phyloP scores from a whole-genome alignment of 2,113 vertebrate genomes.

The Orientallactaga bullata region DNA sequence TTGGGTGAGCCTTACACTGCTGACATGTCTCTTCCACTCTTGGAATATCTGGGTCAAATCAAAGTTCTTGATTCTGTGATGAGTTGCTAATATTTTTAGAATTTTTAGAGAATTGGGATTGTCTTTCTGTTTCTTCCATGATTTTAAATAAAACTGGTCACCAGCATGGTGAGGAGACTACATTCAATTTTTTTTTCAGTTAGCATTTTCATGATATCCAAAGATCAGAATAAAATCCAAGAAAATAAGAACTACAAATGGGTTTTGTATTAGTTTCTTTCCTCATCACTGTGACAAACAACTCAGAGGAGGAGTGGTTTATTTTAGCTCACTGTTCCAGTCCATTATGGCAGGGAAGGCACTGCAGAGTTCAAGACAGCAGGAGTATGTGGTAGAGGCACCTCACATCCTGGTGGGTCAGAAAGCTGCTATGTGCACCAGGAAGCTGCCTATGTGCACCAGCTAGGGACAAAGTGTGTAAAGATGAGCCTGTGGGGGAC shows the following conservation, averaged over 20 bases:
- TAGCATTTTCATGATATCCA: constrained; percentile 40
- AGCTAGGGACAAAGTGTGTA: not conserved
- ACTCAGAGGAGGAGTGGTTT: too few species aligned
- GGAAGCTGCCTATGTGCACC: not conserved
- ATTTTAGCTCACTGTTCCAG: not conserved
- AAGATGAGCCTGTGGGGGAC: not conserved
- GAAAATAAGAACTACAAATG: constrained; percentile 41
- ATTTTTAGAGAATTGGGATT: not conserved
- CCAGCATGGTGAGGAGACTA: not conserved
- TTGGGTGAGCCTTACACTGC: constrained; percentile 26
- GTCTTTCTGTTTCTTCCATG: constrained; percentile 45
- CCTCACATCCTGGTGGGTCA: not conserved
- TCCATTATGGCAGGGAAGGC: not conserved
- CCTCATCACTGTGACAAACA: not conserved
- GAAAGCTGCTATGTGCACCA: not conserved
- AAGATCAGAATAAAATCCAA: constrained; percentile 40
- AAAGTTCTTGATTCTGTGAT: constrained; percentile 41
- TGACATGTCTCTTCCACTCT: not conserved
- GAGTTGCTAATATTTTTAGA: constrained; percentile 8
- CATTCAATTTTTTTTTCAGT: constrained; percentile 33
- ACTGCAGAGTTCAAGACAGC: not conserved
- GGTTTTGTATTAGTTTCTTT: not conserved
- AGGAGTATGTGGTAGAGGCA: not conserved
- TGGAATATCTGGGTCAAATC: not conserved
- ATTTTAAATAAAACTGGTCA: constrained; percentile 61